Evolutionary conservation across 1,140 invertebrate species (phyloP), one percentile per base, ranked within the genome.

Genomic region (Pogonomyrmex barbatus): DNA sequence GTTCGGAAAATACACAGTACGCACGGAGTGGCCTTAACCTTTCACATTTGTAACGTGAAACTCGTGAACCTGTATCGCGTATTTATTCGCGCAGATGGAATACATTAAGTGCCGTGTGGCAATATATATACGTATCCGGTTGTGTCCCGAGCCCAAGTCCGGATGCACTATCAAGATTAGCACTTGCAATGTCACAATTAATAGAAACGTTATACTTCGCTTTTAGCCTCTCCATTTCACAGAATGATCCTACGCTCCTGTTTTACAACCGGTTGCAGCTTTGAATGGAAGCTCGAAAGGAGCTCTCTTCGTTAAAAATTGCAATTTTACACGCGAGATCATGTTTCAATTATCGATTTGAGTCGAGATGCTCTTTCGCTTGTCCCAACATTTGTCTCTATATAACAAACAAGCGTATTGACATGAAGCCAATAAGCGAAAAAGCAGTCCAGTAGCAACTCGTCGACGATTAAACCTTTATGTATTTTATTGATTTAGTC

Each of bases 21-120:
- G 60, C 58, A 68, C 42, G 17, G 36, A 36, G 4, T 62, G 87
- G 47, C 87, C 82, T 88, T 88, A 67, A 89, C 87, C 82, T 88
- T 86, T 86, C 54, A 70, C 62, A 88, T 88, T 81, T 86, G 63
- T 30, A 68, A 60, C 33, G 58, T 33, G 75, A 54, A 86, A 71
- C 39, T 71, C 47, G 68, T 73, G 73, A 88, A 86, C 68, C 56
- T 75, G 75, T 81, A 75, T 76, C 60, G 54, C 60, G 24, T 33
- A 68, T 63, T 75, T 85, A 60, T 85, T 63, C 65, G 4, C 47
- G 9, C 36, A 36, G 56, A 63, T 82, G 50, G n/a, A 77, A 77
- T 62, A 52, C 33, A 73, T 83, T 83, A 62, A 75, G 30, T 50
- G 2, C 52, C 10, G 4, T n/a, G 24, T 45, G 75, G 75, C 45